Conservation (phyloP, 2,888 invertebrate genomes). For the Suillia variegata region DNA sequence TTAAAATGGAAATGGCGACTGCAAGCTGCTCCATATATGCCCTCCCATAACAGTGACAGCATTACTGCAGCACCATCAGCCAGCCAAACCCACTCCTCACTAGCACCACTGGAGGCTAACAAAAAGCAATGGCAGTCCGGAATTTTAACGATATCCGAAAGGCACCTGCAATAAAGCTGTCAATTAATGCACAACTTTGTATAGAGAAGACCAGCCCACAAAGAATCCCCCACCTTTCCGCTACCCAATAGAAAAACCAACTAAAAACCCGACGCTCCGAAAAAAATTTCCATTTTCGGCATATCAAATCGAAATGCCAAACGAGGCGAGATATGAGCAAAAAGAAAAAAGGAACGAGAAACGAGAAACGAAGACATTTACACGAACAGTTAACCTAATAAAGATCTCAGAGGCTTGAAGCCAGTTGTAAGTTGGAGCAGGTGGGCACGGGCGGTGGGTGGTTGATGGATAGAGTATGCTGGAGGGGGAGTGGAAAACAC, state of each 20-base stretch:
- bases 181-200: constrained; percentile 48
- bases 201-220: no score
- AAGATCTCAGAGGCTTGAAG: constrained; percentile 38
- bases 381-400: constrained; percentile 36
- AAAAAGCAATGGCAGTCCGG: constrained; percentile 5
- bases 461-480: no score
- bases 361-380: constrained; percentile 22
- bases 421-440: not conserved
- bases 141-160: not conserved
- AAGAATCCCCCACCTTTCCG: constrained; percentile 28
- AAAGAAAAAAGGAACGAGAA: constrained; percentile 7
- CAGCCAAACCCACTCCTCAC: no score
- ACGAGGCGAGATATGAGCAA: constrained; percentile 28
- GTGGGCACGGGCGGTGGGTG: constrained; percentile 7
- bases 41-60: no score
- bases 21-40: no score
- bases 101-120: no score
- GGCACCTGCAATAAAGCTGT: constrained; percentile 45
- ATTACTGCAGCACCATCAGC: no score
- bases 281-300: constrained; percentile 19
- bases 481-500: no score
- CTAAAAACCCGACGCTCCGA: not conserved
- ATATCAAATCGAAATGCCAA: constrained; percentile 40
- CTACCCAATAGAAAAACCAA: not conserved
- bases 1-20: not conserved